phyloP scores from a whole-genome alignment of 2,888 invertebrate genomes.

The Agriopis aurantiaria region DNA sequence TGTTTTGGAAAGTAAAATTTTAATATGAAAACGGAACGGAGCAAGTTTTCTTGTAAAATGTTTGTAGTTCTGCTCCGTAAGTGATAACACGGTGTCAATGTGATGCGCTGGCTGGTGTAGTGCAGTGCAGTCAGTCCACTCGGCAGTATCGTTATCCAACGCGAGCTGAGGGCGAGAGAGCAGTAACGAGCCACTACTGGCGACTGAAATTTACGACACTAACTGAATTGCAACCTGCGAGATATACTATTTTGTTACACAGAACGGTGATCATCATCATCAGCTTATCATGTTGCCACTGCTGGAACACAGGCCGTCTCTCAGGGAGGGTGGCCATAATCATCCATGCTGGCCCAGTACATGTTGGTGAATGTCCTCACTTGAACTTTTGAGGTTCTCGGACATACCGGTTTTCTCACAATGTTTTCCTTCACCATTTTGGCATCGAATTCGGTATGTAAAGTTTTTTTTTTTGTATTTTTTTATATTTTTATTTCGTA shows the following conservation, averaged over 20 bases:
- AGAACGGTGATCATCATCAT: background rate
- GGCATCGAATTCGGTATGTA: too few relatives aligned
- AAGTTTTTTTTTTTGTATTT: too few relatives aligned
- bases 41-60: background rate
- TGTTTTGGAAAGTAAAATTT: too few relatives aligned
- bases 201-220: slow-evolving; percentile 25
- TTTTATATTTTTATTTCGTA: too few relatives aligned
- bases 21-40: too few relatives aligned
- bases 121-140: slow-evolving; percentile 26
- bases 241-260: background rate
- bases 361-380: too few relatives aligned
- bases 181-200: slow-evolving; percentile 59
- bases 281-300: background rate
- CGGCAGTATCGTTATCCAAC: slow-evolving; percentile 43
- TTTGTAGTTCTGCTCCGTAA: background rate
- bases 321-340: too few relatives aligned
- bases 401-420: too few relatives aligned
- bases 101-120: background rate
- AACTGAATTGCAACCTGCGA: slow-evolving; percentile 4
- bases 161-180: slow-evolving; percentile 37
- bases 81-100: slow-evolving; percentile 18
- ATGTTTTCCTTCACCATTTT: too few relatives aligned
- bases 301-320: too few relatives aligned
- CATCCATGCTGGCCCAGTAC: too few relatives aligned
- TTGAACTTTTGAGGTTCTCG: too few relatives aligned